These are phyloP conservation scores for human (Homo sapiens) DNA, from an alignment of 2,113 vertebrate species.

Conservation along the genomic window GRCh38 chr16:88517501-88518000, in stretches of 20 bases:
- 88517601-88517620: fast-evolving
- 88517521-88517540: fast-evolving
- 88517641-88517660: background rate
- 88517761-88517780: background rate
- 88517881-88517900: too few species aligned
- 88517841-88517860: too few species aligned
- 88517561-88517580: background rate
- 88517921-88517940: too few species aligned
- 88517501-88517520: background rate
- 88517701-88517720: too few species aligned
- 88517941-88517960: too few species aligned
- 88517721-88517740: background rate
- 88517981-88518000: too few species aligned
- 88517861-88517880: background rate
- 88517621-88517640: background rate
- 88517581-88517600: fast-evolving
- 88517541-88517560: fast-evolving
- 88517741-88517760: too few species aligned
- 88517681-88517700: fast-evolving
- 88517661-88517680: fast-evolving
- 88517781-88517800: fast-evolving
- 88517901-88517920: background rate
- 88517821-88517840: background rate
- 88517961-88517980: too few species aligned
- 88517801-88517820: background rate